Base-by-base conservation (phyloP, 1,140 invertebrate species). In the Sogatella furcifera region DNA sequence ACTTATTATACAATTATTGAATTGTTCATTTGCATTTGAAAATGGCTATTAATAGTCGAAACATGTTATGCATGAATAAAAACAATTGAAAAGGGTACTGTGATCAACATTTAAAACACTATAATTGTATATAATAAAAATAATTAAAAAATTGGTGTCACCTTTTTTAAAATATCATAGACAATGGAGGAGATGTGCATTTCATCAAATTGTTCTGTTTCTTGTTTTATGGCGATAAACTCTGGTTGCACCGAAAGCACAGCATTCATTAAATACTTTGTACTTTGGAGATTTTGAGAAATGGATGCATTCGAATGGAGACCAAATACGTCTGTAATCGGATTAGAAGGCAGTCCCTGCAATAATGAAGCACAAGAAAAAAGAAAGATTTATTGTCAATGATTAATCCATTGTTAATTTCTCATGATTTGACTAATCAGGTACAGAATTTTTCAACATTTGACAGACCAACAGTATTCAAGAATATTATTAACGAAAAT, bases 251-350 rank as follows among this genome's bases (percentile, higher is more conserved):
- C 21, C 6, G 46, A 17, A 11, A 49, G 46, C 17, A 86, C 80
- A 0, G 85, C 85, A 59, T 81, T 68, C 10, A 80, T 72, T 62
- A 87, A 79, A 22, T 71, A 71, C 57, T 80, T 77, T 0, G 85
- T 82, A 42, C 85, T 81, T 55, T 84, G 74, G 61, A 88, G 80
- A 72, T 95, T 90, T 60, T 90, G 81, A 0, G 85, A 90, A 64
- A 96, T 94, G 38, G 90, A 89, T 0, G 92, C 92, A 74, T 95
- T 96, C 66, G 83, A 82, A 69, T 96, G 88, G 65, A 96, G 76
- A 9, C 93, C 93, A 71, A 90, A 91, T 0, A 94, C 85, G 76
- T 91, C 89, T 0, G 92, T 91, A 15, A 76, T 73, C 34, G 80
- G 76, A 56, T 73, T 72, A 1, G 82, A 73, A 1, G 92, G 88